Evolutionary conservation across 2,797 vertebrate genomes (phyloP).

Genomic region (Danio tinwini): DNA sequence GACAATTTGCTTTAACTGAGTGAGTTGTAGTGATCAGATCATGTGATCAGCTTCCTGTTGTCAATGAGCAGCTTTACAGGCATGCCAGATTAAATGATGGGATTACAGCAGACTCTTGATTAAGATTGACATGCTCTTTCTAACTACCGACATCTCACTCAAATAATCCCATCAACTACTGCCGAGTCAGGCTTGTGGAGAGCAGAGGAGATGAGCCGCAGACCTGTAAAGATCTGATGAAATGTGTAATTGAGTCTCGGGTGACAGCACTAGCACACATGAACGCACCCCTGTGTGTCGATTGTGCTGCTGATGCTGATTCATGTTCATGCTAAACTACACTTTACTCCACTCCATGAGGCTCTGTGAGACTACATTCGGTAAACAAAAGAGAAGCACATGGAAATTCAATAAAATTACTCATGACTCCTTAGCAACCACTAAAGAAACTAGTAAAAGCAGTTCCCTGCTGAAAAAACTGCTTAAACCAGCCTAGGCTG

Average conservation of each 20-base stretch:
- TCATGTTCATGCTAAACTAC: background rate
- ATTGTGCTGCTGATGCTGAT: background rate
- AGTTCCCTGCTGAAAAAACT: too few relatives aligned
- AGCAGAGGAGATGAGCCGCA: slow-evolving; percentile 62
- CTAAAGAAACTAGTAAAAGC: too few relatives aligned
- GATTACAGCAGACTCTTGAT: slow-evolving; percentile 75
- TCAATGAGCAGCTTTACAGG: slow-evolving; percentile 69
- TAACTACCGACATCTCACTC: slow-evolving; percentile 57
- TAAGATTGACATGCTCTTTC: slow-evolving; percentile 65
- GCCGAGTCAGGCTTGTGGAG: slow-evolving; percentile 59
- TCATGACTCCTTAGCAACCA: too few relatives aligned
- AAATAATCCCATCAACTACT: slow-evolving; percentile 74
- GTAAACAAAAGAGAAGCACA: background rate
- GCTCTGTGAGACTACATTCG: background rate
- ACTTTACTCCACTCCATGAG: background rate
- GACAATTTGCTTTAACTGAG: slow-evolving; percentile 8
- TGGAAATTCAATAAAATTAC: too few relatives aligned
- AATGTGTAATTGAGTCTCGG: background rate
- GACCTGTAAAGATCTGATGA: background rate
- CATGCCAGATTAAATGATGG: slow-evolving; percentile 65
- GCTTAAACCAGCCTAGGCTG: too few relatives aligned
- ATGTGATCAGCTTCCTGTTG: slow-evolving; percentile 64
- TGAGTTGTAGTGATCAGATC: slow-evolving; percentile 59
- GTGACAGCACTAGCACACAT: background rate
- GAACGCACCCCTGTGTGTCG: background rate